Base-by-base conservation (phyloP, 2,113 vertebrate species). In the Mugil cephalus region DNA sequence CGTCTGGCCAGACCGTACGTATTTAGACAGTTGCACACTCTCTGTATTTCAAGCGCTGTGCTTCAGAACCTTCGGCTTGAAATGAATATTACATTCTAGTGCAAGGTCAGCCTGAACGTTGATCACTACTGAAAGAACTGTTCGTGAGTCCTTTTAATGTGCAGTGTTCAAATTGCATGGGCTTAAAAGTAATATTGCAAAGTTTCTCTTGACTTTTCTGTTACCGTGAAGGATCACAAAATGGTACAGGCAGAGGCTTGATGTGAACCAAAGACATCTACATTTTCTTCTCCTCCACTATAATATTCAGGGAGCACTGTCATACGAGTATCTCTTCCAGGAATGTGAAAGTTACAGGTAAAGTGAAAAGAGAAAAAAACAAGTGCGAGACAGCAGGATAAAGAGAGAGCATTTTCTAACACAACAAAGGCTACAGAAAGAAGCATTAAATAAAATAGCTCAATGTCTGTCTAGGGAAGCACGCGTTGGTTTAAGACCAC, bases 381-480 rank as follows among this genome's bases (percentile, higher is more conserved):
- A 9, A 42, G 18, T 53, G 53, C 10, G 34, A 24, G 17, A 17
- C 18, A 39, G 30, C 1, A 6, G 38, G 15, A 62, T 10, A 54
- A 52, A 21, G 7, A 35, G 14, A 19, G 15, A n/a, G 11, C 35
- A 18, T 30, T 48, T 65, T 39, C 46, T 39, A 39, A 65, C 17
- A 39, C 40, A 21, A 39, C n/a, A 56, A 72, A 40, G 13, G 10
- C 34, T 15, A 46, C 35, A 67, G 15, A 18, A 40, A n/a, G n/a
- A 72, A 60, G 40, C 14, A 50, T 52, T 10, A 40, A 58, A 46
- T 53, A 13, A 40, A 79, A 48, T 5, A 61, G 43, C 48, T 55
- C 35, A 24, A 69, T 55, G 55, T 46, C 17, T 46, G 9, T 51
- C 52, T 70, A 43, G 52, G 18, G 42, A 67, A 39, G 47, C 30